phyloP scores from a whole-genome alignment of 2,113 vertebrate species.

The human region DNA sequence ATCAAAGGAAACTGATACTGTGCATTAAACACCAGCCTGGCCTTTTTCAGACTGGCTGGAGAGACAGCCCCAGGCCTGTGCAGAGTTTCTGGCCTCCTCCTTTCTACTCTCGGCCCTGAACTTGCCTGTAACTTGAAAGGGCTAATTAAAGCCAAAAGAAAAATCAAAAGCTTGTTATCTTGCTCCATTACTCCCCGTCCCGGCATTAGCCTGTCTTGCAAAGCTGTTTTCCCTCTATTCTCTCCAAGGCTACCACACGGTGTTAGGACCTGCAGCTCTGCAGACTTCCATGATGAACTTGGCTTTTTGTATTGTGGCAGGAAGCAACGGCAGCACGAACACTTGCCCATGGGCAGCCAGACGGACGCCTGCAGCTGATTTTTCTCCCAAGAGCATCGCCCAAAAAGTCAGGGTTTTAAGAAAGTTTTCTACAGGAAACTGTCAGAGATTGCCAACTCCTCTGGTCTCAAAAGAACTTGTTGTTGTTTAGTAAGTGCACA shows the following conservation, averaged over 20 bases:
- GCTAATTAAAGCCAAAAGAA: conserved; percentile 81
- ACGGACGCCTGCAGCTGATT: not conserved
- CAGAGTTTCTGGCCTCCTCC: conserved; percentile 42
- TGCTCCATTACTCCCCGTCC: conserved; percentile 56
- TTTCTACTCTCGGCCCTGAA: conserved; percentile 74
- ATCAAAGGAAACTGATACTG: conserved; percentile 67
- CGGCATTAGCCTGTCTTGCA: conserved; percentile 39
- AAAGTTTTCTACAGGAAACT: not conserved
- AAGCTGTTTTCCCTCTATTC: conserved; percentile 55
- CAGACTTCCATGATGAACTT: not conserved
- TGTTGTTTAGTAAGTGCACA: not conserved
- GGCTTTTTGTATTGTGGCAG: conserved; percentile 25
- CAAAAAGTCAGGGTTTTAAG: not conserved
- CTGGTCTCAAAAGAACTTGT: not conserved
- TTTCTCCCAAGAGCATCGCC: not conserved
- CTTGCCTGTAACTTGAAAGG: conserved; percentile 81
- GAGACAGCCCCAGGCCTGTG: conserved; percentile 46
- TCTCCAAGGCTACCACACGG: not conserved
- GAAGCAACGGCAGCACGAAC: not conserved
- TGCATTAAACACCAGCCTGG: conserved; percentile 23
- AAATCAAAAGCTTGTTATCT: conserved; percentile 81
- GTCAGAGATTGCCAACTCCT: not conserved
- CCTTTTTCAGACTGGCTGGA: conserved; percentile 37
- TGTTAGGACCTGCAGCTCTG: conserved; percentile 1
- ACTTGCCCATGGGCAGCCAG: not conserved